Evolutionary conservation across 2,113 vertebrate genomes (phyloP).

Genomic region (Odocoileus virginianus): DNA sequence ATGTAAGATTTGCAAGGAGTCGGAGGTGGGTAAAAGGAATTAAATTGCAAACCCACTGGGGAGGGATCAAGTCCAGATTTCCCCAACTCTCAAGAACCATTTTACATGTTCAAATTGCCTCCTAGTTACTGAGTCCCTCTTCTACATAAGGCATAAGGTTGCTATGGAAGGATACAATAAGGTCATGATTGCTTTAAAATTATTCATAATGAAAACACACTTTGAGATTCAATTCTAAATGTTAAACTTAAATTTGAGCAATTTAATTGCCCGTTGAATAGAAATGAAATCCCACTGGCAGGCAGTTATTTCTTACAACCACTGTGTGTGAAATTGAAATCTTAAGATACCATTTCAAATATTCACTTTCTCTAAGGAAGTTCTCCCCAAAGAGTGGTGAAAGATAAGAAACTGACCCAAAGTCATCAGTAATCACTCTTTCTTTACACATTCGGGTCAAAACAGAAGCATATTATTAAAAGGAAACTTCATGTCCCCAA

Average conservation of each 20-base stretch:
- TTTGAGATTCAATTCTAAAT: slow-evolving; percentile 63
- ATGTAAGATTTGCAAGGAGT: background rate
- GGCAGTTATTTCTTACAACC: slow-evolving; percentile 69
- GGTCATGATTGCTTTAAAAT: slow-evolving; percentile 59
- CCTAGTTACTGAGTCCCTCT: background rate
- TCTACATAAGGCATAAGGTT: background rate
- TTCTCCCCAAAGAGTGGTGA: slow-evolving; percentile 66
- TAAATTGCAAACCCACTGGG: background rate
- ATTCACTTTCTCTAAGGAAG: slow-evolving; percentile 66
- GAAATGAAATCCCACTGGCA: slow-evolving; percentile 63
- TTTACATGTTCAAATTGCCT: background rate
- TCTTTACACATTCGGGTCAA: slow-evolving; percentile 4
- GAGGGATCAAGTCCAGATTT: background rate
- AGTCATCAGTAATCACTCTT: slow-evolving; percentile 30
- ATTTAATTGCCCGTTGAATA: slow-evolving; percentile 70
- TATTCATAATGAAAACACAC: slow-evolving; percentile 63
- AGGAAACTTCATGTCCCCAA: background rate
- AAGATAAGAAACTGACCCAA: slow-evolving; percentile 70
- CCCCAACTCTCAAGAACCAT: background rate
- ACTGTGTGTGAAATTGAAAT: slow-evolving; percentile 77
- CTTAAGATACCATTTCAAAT: slow-evolving; percentile 74
- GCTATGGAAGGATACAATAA: background rate
- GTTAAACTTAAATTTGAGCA: slow-evolving; percentile 67
- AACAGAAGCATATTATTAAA: slow-evolving; percentile 47
- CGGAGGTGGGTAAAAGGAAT: background rate